Conservation (phyloP, 2,113 vertebrate genomes). For the Pao palembangensis region DNA sequence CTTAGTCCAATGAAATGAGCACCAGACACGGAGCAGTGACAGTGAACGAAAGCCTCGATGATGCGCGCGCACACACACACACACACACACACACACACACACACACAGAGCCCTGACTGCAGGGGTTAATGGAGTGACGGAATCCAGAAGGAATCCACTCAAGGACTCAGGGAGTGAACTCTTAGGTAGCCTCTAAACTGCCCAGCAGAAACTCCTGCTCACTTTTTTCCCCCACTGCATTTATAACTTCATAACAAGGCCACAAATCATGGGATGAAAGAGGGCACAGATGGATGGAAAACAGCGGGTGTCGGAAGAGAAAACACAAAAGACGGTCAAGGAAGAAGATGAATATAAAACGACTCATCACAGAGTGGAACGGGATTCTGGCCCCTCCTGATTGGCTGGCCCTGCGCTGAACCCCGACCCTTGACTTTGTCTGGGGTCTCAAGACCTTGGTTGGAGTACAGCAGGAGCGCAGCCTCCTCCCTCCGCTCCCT, state of each 20-base stretch:
- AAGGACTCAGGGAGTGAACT: constrained; percentile 58
- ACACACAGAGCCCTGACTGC: constrained; percentile 24
- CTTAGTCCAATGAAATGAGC: constrained; percentile 70
- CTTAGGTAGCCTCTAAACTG: constrained; percentile 58
- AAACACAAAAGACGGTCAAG: constrained; percentile 2
- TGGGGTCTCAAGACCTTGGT: constrained; percentile 75
- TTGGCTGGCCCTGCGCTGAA: constrained; percentile 72
- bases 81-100: constrained; percentile 25
- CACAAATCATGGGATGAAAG: constrained; percentile 4
- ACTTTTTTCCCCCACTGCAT: not conserved
- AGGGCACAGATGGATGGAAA: not conserved
- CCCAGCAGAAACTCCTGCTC: constrained; percentile 36
- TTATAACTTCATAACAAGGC: constrained; percentile 10
- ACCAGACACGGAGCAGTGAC: constrained; percentile 66
- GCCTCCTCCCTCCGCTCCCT: constrained; percentile 45
- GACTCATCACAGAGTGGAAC: constrained; percentile 50
- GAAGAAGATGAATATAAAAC: constrained; percentile 14
- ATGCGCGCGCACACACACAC: constrained; percentile 38
- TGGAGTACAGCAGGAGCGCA: constrained; percentile 61
- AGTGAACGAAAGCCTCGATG: constrained; percentile 58
- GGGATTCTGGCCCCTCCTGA: constrained; percentile 59
- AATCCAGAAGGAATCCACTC: constrained; percentile 68
- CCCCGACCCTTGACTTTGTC: constrained; percentile 76
- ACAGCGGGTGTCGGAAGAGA: not conserved
- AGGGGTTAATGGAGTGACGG: constrained; percentile 66